Conservation (phyloP, 2,797 vertebrate genomes). For the Peromyscus eremicus region DNA sequence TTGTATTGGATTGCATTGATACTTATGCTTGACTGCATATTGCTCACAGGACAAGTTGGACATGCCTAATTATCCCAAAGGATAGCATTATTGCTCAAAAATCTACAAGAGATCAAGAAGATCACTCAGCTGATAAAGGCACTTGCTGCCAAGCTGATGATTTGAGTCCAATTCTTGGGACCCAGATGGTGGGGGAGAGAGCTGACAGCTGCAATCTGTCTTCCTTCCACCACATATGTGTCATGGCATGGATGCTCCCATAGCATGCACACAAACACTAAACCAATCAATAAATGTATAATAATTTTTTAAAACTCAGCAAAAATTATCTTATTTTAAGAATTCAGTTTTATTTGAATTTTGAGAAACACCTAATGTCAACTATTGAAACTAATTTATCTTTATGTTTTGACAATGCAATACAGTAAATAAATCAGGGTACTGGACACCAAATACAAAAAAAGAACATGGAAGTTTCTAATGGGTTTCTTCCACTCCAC, state of each 20-base stretch:
- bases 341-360: background rate
- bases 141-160: background rate
- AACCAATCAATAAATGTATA: background rate
- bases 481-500: background rate
- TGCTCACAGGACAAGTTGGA: too few species aligned
- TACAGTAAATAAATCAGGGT: background rate
- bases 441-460: background rate
- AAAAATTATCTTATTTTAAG: background rate
- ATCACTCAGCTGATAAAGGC: background rate
- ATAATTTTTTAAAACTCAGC: background rate
- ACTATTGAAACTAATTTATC: constrained; percentile 2
- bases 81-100: background rate
- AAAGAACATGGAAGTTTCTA: background rate
- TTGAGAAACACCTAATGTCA: constrained; percentile 5
- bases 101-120: background rate
- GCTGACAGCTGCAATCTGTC: background rate
- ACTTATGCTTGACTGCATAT: background rate
- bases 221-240: background rate
- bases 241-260: background rate
- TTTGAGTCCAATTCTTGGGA: background rate
- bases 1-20: background rate
- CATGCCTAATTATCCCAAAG: background rate
- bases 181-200: too few species aligned
- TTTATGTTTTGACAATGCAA: background rate
- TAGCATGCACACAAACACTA: background rate